phyloP scores from a whole-genome alignment of 2,113 vertebrate species.

The Macquaria australasica region DNA sequence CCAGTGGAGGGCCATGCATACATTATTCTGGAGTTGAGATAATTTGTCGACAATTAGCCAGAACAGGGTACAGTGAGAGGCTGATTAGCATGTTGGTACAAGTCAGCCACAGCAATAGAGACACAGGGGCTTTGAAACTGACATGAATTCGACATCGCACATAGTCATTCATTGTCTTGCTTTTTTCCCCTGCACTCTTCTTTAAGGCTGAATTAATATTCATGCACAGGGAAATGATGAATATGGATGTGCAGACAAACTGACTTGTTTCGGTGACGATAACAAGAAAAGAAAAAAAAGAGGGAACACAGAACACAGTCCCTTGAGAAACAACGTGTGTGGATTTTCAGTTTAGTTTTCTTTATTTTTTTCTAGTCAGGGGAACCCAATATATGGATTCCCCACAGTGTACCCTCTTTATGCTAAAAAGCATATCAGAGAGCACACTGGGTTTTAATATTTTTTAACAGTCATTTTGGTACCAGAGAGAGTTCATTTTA shows the following conservation, averaged over 20 bases:
- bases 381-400: constrained; percentile 35
- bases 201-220: constrained; percentile 79
- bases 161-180: constrained; percentile 60
- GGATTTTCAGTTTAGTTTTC: constrained; percentile 61
- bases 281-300: constrained; percentile 67
- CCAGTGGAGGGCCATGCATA: constrained; percentile 77
- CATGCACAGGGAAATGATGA: constrained; percentile 72
- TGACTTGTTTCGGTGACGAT: constrained; percentile 71
- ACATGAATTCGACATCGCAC: constrained; percentile 75
- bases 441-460: constrained; percentile 47
- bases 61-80: constrained; percentile 71
- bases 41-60: constrained; percentile 82
- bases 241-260: constrained; percentile 78
- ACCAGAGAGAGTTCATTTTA: constrained; percentile 50
- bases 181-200: constrained; percentile 29
- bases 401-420: constrained; percentile 26
- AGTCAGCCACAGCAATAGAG: constrained; percentile 72
- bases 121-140: constrained; percentile 78
- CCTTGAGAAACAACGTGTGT: constrained; percentile 67
- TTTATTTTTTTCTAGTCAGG: constrained; percentile 9
- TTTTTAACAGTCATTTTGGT: constrained; percentile 42
- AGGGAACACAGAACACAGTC: constrained; percentile 55
- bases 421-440: constrained; percentile 50
- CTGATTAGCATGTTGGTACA: constrained; percentile 83
- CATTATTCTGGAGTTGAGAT: constrained; percentile 88